phyloP scores from a whole-genome alignment of 2,797 vertebrate species.

The Antrozous pallidus region DNA sequence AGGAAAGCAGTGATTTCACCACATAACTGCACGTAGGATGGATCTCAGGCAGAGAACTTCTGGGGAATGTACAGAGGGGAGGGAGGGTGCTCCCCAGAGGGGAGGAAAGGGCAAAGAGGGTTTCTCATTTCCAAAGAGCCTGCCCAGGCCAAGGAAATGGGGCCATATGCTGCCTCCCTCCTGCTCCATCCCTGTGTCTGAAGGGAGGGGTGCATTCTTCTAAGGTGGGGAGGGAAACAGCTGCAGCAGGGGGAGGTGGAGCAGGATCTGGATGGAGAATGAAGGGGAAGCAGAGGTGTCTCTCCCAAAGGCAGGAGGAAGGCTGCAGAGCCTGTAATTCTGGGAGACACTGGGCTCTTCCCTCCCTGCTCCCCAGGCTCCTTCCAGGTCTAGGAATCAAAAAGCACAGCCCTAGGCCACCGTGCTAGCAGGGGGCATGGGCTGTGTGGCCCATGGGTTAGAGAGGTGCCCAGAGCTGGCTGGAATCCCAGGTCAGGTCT shows the following conservation, averaged over 20 bases:
- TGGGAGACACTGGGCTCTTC: background rate
- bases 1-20: conserved; percentile 62
- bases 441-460: background rate
- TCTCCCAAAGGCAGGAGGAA: background rate
- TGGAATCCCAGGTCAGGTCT: background rate
- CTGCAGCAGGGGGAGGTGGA: background rate
- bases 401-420: background rate
- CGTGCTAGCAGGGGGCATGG: background rate
- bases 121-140: conserved; percentile 65
- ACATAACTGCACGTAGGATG: conserved; percentile 66
- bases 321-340: background rate
- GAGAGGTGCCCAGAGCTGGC: background rate
- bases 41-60: conserved; percentile 69
- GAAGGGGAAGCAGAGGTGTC: background rate
- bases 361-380: background rate
- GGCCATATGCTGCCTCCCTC: conserved; percentile 53
- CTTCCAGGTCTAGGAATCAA: background rate
- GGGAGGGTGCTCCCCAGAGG: conserved; percentile 53
- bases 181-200: background rate
- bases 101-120: conserved; percentile 45
- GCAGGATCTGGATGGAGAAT: background rate
- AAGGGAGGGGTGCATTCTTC: conserved; percentile 2
- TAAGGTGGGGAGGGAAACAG: background rate
- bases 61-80: conserved; percentile 64
- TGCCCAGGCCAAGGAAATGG: conserved; percentile 51